Conservation (phyloP, 2,113 vertebrate genomes). For the Osmerus eperlanus region DNA sequence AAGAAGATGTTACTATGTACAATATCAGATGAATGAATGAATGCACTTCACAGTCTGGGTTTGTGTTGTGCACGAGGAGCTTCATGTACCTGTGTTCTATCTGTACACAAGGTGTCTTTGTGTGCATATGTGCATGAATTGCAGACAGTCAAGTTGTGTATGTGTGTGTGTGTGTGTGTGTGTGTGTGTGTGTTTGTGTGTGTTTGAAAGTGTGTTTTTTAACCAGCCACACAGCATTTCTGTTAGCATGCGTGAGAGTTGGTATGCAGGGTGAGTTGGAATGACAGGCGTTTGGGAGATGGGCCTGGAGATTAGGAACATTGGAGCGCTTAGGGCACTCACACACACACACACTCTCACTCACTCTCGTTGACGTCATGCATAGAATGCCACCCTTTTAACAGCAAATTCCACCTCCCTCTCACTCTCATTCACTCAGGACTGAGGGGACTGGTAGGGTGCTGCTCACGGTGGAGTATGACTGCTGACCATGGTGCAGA, state of each 20-base stretch:
- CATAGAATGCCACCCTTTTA: conserved; percentile 16
- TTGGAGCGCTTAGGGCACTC: background rate
- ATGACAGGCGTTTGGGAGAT: conserved; percentile 54
- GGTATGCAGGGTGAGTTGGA: conserved; percentile 25
- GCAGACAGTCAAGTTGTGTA: background rate
- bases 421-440: background rate
- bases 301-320: conserved; percentile 45
- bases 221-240: conserved; percentile 56
- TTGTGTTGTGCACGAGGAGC: too few relatives aligned
- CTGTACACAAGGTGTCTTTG: background rate
- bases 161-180: conserved; percentile 5
- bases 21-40: too few relatives aligned
- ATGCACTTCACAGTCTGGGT: too few relatives aligned
- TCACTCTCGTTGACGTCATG: background rate
- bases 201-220: conserved; percentile 8
- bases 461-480: conserved; percentile 4
- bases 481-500: conserved; percentile 32
- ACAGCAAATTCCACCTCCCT: conserved; percentile 6
- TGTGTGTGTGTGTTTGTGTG: conserved; percentile 7
- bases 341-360: conserved; percentile 1
- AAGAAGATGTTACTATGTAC: too few relatives aligned
- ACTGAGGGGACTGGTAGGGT: background rate
- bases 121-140: background rate
- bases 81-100: background rate
- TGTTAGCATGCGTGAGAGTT: conserved; percentile 40